Conservation (phyloP, 2,113 vertebrate genomes). For the Menura novaehollandiae region DNA sequence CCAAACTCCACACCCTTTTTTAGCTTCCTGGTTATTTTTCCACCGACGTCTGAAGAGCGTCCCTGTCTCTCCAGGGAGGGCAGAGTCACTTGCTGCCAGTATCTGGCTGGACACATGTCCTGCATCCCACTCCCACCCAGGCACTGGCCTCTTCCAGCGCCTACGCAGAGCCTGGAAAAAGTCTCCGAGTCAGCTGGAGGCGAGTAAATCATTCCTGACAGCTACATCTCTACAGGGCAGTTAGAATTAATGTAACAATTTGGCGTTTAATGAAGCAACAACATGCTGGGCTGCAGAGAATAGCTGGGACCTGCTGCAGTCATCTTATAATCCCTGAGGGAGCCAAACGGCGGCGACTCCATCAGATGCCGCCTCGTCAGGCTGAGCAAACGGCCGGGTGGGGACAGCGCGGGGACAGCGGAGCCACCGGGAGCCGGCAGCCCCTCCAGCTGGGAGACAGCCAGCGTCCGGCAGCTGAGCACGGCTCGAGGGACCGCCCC, state of each 20-base stretch:
- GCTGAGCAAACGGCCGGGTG: not conserved
- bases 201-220: constrained; percentile 88
- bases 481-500: not conserved
- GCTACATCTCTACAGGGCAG: constrained; percentile 87
- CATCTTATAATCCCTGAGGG: constrained; percentile 21
- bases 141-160: not conserved
- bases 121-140: not conserved
- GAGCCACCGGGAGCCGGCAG: not conserved
- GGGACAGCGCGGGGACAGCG: not conserved
- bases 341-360: constrained; percentile 43
- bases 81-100: not conserved
- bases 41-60: fast-evolving
- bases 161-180: not conserved
- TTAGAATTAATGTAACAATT: constrained; percentile 88
- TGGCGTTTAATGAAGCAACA: constrained; percentile 87
- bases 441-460: not conserved
- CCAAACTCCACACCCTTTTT: not conserved
- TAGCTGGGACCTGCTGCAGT: constrained; percentile 46
- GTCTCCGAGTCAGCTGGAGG: constrained; percentile 74
- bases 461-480: not conserved
- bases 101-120: not conserved
- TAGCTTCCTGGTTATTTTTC: not conserved
- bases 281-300: constrained; percentile 41
- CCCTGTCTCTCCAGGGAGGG: not conserved
- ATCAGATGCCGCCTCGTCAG: constrained; percentile 47